phyloP scores from a whole-genome alignment of 1,140 invertebrate species.

The Hydropsyche tenuis region DNA sequence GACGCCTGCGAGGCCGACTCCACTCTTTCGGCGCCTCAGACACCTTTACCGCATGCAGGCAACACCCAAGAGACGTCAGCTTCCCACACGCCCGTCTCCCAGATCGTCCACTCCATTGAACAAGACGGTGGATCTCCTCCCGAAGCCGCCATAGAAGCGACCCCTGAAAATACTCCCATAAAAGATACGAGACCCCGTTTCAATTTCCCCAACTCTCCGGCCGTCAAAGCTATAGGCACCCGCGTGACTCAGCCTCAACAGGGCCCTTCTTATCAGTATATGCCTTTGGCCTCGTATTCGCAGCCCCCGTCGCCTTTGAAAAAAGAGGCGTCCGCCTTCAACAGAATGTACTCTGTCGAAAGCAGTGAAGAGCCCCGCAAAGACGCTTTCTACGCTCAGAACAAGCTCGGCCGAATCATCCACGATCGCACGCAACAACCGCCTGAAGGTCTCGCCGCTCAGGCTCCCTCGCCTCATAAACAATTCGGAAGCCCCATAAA shows the following conservation, averaged over 20 bases:
- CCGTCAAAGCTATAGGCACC: constrained; percentile 66
- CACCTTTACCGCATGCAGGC: constrained; percentile 58
- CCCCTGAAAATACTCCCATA: constrained; percentile 85
- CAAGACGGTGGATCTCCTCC: constrained; percentile 71
- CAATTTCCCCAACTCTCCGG: constrained; percentile 63
- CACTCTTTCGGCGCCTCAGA: constrained; percentile 57
- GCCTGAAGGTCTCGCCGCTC: constrained; percentile 45
- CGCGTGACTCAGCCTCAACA: constrained; percentile 40
- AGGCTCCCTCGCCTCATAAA: constrained; percentile 43
- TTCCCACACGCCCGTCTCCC: constrained; percentile 42
- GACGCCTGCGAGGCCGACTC: constrained; percentile 57
- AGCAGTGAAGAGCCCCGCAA: constrained; percentile 49
- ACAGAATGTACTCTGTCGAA: constrained; percentile 47
- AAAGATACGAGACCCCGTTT: constrained; percentile 64
- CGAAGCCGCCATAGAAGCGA: constrained; percentile 85
- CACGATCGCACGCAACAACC: constrained; percentile 53
- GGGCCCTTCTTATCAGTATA: constrained; percentile 46
- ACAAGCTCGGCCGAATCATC: constrained; percentile 60
- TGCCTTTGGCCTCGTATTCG: constrained; percentile 56
- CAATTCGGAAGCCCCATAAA: constrained; percentile 51
- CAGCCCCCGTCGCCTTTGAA: constrained; percentile 72
- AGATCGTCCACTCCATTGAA: constrained; percentile 46
- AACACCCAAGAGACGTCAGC: constrained; percentile 47
- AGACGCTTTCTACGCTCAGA: constrained; percentile 48
- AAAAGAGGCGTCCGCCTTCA: constrained; percentile 67